Evolutionary conservation across 2,113 vertebrate genomes (phyloP).

Genomic region (Falco punctatus): DNA sequence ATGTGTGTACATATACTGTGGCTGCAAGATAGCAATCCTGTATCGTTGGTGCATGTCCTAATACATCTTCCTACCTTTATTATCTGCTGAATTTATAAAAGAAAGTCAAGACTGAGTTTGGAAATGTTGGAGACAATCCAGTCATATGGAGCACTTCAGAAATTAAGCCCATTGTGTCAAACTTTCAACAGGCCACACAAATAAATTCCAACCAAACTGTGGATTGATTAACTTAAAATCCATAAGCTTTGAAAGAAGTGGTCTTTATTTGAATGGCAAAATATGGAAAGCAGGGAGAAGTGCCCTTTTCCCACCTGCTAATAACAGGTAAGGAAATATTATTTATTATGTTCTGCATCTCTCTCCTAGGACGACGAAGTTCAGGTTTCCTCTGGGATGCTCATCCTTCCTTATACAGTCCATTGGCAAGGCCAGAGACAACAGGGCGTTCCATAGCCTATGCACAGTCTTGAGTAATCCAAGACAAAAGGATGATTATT

Average conservation of each 20-base stretch:
- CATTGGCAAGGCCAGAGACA: neutral
- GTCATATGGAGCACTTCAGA: neutral
- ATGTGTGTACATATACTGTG: neutral
- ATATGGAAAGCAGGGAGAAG: neutral
- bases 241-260: neutral
- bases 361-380: neutral
- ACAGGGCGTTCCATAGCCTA: neutral
- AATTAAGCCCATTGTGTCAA: neutral
- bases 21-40: neutral
- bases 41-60: neutral
- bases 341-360: fast-evolving
- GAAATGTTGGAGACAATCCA: neutral
- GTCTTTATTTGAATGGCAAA: neutral
- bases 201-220: neutral
- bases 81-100: neutral
- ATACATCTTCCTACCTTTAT: neutral
- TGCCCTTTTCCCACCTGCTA: neutral
- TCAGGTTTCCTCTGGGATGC: neutral
- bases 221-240: neutral
- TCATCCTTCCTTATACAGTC: neutral
- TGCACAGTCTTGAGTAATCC: neutral
- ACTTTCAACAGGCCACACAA: neutral
- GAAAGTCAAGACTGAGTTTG: neutral
- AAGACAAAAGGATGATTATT: neutral
- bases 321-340: neutral